Evolutionary conservation across 2,888 invertebrate genomes (phyloP).

Genomic region (Hecatera dysodea): DNA sequence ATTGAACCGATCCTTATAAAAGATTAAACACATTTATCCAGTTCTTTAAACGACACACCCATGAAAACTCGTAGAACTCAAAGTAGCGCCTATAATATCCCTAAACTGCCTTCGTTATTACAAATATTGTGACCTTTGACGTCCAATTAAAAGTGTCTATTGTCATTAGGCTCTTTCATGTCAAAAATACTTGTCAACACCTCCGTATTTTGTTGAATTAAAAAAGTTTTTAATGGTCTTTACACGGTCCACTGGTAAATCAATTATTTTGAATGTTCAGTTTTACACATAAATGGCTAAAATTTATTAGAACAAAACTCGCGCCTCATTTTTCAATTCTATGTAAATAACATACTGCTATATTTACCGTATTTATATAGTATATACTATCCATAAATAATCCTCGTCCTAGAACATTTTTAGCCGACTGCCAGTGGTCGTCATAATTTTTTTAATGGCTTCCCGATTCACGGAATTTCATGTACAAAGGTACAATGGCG

Average conservation of each 20-base stretch:
- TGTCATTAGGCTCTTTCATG: not conserved
- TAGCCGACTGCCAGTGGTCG: no score
- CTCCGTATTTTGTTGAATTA: not conserved
- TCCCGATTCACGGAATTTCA: not conserved
- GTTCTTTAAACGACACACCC: not conserved
- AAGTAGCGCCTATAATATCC: slow-evolving; percentile 21
- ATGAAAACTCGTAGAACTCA: slow-evolving; percentile 22
- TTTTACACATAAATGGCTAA: not conserved
- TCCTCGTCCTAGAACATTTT: not conserved
- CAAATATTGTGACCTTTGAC: slow-evolving; percentile 38
- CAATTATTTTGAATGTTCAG: not conserved
- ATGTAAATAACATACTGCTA: not conserved
- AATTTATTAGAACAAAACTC: not conserved
- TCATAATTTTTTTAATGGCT: not conserved
- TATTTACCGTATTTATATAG: not conserved
- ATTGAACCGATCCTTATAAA: slow-evolving; percentile 6
- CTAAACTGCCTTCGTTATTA: slow-evolving; percentile 20
- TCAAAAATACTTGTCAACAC: not conserved
- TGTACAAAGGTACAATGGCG: no score
- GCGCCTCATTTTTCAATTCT: not conserved
- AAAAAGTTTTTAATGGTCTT: not conserved
- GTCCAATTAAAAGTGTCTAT: slow-evolving; percentile 31
- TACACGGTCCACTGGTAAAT: slow-evolving; percentile 1
- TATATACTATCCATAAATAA: not conserved
- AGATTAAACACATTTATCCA: slow-evolving; percentile 9